A percentile compares a stretch with the other conserved stretches of the same genome.
Conservation (phyloP, 2,888 invertebrate genomes). For the Papilio protenor region DNA sequence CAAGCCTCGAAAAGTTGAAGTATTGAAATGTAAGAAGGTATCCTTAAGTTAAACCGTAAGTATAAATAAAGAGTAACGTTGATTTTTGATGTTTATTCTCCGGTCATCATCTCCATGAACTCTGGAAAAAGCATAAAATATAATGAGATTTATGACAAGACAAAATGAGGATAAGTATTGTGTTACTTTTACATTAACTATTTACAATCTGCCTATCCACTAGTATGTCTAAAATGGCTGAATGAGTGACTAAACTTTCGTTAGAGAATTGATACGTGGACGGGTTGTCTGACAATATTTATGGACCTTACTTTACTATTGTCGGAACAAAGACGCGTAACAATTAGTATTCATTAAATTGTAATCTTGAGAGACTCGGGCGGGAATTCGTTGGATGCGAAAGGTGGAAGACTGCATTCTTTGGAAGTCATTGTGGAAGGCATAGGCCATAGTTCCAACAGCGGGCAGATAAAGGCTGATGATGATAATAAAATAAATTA, state of each 20-base stretch:
- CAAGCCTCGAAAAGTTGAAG: slow-evolving; percentile 75
- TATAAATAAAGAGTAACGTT: slow-evolving; percentile 59
- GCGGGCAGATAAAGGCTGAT: background rate
- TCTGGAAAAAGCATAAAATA: slow-evolving; percentile 86
- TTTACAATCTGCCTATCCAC: background rate
- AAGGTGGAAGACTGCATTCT: too few species aligned
- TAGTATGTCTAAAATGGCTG: background rate
- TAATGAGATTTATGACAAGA: background rate
- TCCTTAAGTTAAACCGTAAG: slow-evolving; percentile 74
- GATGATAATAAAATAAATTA: background rate
- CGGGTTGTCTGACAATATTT: background rate
- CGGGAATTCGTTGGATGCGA: too few species aligned
- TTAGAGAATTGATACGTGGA: background rate
- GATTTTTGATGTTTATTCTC: slow-evolving; percentile 87
- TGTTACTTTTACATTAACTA: background rate
- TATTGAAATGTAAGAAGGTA: slow-evolving; percentile 68
- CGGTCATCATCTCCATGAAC: slow-evolving; percentile 98
- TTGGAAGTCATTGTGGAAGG: too few species aligned
- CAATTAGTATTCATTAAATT: background rate
- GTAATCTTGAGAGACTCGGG: too few species aligned
- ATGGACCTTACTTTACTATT: background rate
- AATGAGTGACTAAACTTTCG: background rate
- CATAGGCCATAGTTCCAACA: too few species aligned
- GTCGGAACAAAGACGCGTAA: background rate
- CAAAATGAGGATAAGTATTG: background rate